These are phyloP conservation scores for Peromyscus aztecus DNA, from an alignment of 2,797 vertebrate species.

Conservation along the genomic window DNA sequence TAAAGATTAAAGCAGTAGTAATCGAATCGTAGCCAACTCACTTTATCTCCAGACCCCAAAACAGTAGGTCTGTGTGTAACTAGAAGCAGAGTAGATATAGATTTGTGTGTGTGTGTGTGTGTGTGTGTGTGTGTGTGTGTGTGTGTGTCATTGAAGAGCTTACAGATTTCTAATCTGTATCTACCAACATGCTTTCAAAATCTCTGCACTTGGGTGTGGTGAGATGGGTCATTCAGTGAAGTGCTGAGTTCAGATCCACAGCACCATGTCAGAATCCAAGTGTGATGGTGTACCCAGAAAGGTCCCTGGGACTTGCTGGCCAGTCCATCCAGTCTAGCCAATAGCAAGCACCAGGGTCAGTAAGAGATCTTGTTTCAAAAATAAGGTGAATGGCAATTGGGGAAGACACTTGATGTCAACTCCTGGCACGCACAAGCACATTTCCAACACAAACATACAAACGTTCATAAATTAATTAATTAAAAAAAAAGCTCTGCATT, in stretches of 20 bases:
- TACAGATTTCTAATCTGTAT: not conserved
- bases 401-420: not conserved
- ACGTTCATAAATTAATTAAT: not conserved
- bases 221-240: not conserved
- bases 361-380: not conserved
- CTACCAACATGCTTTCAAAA: not conserved
- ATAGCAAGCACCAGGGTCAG: not conserved
- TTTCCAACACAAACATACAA: not conserved
- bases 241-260: not conserved
- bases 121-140: not conserved
- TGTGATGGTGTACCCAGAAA: not conserved
- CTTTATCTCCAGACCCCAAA: not conserved
- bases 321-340: not conserved
- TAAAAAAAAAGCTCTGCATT: not conserved
- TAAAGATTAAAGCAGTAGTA: not conserved
- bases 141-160: not conserved
- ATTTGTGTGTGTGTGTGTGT: not conserved
- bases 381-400: not conserved
- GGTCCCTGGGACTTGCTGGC: not conserved
- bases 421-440: not conserved
- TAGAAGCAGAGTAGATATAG: not conserved
- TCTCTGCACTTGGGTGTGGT: too few relatives aligned
- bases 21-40: not conserved
- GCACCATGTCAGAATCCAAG: too few relatives aligned
- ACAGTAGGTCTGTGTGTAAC: not conserved